Evolutionary conservation across 2,113 vertebrate genomes (phyloP), one percentile per base, ranked within the genome.

Genomic region (Lichenostomus cassidix): DNA sequence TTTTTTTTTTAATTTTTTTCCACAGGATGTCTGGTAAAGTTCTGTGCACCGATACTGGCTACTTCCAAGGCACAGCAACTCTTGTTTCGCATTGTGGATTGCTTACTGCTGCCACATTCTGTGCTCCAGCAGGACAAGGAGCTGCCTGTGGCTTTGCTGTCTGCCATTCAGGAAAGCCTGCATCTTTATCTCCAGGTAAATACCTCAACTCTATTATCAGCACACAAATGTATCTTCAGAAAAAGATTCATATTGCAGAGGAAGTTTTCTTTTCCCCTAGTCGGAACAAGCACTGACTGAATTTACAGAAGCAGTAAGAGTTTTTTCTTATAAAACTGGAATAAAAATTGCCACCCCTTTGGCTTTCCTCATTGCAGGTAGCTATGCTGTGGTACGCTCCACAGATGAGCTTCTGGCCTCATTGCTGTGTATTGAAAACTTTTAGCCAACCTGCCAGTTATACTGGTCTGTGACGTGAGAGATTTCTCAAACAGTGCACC

Each of bases 51-150:
- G 14, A 99, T 99, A 90, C 97, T 99, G 97, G 98, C 98, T 92
- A 99, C 98, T 55, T 98, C 99, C 15, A 99, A 99, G 98, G 99
- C 99, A 2, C 99, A 99, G 90, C 98, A 98, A 33, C 98, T 99
- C 74, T 89, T 99, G 53, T 99, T 99, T 87, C 98, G 98, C 86
- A 99, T 99, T 28, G 98, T 99, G 85, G 99, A 99, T 70, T 98
- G 98, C 50, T 97, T 99, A 73, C 97, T 99, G 83, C 98, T 99
- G 59, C 99, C 99, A 0, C 98, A 98, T 86, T 97, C 98, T n/a
- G 97, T 99, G 63, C 97, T 99, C n/a, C 99, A 99, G 94, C 98
- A 98, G 94, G 99, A 99, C 95, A 99, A 98, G 96, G 98, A 98
- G 42, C 92, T 98, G 58, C 98, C 98, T 56, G 83, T 90, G 58